A percentile compares a stretch with the other conserved stretches of the same genome.
These are phyloP conservation scores for Stigmatopora argus DNA, from an alignment of 2,113 vertebrate species.

Conservation along the genomic window DNA sequence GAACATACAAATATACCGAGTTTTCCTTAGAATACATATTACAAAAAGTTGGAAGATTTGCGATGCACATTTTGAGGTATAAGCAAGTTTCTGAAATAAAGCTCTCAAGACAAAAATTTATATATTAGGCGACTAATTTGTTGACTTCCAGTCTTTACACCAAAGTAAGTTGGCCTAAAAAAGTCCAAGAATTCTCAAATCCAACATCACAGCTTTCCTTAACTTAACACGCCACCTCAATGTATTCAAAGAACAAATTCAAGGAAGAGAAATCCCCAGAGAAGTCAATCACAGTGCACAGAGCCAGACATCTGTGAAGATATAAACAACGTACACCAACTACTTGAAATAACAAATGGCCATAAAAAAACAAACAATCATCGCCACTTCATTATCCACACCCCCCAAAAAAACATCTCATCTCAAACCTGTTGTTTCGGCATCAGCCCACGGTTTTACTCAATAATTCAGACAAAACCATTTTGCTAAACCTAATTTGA, in stretches of 20 bases:
- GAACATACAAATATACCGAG: no score
- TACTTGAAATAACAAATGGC: neutral
- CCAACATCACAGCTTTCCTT: neutral
- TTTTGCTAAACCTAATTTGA: slow-evolving; percentile 1
- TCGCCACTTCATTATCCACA: neutral
- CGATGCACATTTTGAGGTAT: no score
- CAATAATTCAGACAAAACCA: slow-evolving; percentile 1
- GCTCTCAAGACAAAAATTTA: no score
- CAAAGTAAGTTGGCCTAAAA: no score
- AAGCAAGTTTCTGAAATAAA: no score
- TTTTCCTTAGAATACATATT: no score
- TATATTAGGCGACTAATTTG: no score
- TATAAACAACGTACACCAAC: neutral
- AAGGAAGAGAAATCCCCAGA: neutral
- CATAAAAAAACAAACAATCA: neutral
- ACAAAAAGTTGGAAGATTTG: no score
- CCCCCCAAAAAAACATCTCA: neutral
- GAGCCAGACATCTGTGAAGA: neutral
- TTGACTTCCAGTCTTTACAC: no score
- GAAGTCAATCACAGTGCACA: neutral
- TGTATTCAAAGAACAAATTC: neutral
- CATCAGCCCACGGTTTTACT: neutral
- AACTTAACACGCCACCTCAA: neutral
- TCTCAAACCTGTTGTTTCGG: neutral
- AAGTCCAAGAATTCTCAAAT: neutral